Base-by-base conservation (phyloP, 2,113 vertebrate species). In the Otus sunia region DNA sequence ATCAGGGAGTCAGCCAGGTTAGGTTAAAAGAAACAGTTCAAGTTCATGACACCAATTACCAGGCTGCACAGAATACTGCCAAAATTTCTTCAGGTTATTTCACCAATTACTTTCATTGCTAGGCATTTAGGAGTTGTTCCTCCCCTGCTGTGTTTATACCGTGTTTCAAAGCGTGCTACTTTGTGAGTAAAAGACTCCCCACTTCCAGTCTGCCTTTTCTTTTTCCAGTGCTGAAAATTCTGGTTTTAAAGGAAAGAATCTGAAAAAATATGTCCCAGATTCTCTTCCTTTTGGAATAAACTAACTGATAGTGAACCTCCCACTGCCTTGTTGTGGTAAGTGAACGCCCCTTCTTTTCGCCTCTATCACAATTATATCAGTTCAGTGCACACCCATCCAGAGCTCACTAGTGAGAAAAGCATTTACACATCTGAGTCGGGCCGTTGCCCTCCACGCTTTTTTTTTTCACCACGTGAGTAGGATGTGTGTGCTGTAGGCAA, bases 141-240 rank as follows among this genome's bases (percentile, higher is more conserved):
- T 96, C 49, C 0, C 2, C 96, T 95, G 74, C 96, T 91, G 85
- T 95, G 84, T 94, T 97, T 95, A 95, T 86, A 92, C 37, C 64
- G 93, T 52, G 76, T 96, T 97, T 97, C 83, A 96, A 96, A 96
- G 92, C 41, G 64, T 74, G 39, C 36, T 84, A 11, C 79, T 96
- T 95, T 75, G 27, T 41, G 91, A 88, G 88, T 71, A 82, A 92
- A 86, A 95, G 77, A 68, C 94, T 96, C 92, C 93, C 91, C 1
- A 56, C 62, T 79, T 94, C 47, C 71, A 91, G 60, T 27, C 73
- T n/a, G 36, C 47, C 62, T 52, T 81, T 85, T 68, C 88, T 96
- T 87, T 79, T 66, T 39, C 43, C 53, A 64, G 2, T 49, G 62
- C 85, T 96, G 89, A 95, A 93, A 82, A 90, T 90, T 39, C 29